Conservation (phyloP, 2,888 invertebrate species). For the Cosmorhoe ocellata region DNA sequence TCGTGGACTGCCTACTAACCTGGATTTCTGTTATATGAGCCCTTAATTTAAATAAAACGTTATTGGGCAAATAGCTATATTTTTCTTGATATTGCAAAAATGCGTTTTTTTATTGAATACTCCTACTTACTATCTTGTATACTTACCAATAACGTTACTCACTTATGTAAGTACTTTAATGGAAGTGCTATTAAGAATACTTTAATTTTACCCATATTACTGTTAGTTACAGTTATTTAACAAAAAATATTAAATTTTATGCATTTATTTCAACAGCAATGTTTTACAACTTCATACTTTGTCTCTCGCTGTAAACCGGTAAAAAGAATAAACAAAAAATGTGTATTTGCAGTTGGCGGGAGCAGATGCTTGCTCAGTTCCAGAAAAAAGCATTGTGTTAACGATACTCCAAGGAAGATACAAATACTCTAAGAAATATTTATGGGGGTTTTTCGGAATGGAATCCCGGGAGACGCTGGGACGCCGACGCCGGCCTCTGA, state of each 20-base stretch:
- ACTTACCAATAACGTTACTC: too few relatives aligned
- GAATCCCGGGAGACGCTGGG: conserved; percentile 70
- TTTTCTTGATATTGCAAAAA: background rate
- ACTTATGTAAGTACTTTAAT: too few relatives aligned
- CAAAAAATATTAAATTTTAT: too few relatives aligned
- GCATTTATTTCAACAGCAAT: too few relatives aligned
- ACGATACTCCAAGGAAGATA: conserved; percentile 80
- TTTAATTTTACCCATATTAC: too few relatives aligned
- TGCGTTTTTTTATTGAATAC: background rate
- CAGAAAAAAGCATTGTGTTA: conserved; percentile 73
- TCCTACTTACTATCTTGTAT: too few relatives aligned
- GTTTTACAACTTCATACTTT: conserved; percentile 23
- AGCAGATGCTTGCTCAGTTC: conserved; percentile 59
- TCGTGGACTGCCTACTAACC: conserved; percentile 17
- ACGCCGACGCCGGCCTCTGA: conserved; percentile 57
- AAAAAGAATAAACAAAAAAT: conserved; percentile 16
- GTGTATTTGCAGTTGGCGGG: conserved; percentile 40
- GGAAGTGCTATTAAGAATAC: too few relatives aligned
- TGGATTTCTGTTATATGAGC: background rate
- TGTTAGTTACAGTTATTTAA: too few relatives aligned
- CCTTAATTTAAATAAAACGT: conserved; percentile 45
- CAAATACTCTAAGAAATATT: conserved; percentile 82
- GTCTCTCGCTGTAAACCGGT: conserved; percentile 11
- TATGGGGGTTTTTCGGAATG: conserved; percentile 80
- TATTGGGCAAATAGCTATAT: conserved; percentile 18